Conservation (phyloP, 1,140 invertebrate genomes). For the Drosophila pallidifrons region DNA sequence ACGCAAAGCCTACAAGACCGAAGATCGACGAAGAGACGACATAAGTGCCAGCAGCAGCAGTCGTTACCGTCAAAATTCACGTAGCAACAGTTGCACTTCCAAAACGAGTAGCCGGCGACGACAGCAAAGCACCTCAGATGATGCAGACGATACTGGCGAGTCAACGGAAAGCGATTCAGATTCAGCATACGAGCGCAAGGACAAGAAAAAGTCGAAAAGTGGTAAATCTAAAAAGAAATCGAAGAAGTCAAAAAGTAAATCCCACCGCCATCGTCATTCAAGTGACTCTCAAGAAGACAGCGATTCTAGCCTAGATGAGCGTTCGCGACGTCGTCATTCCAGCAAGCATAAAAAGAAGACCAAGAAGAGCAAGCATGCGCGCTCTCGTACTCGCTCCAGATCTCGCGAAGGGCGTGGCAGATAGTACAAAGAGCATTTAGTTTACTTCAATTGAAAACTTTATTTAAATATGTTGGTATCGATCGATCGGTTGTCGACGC, state of each 20-base stretch:
- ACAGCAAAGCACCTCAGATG: slow-evolving; percentile 61
- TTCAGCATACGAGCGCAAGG: slow-evolving; percentile 69
- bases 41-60: slow-evolving; percentile 16
- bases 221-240: slow-evolving; percentile 67
- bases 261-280: slow-evolving; percentile 20
- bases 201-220: slow-evolving; percentile 67
- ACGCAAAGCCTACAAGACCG: slow-evolving; percentile 27
- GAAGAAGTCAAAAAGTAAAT: slow-evolving; percentile 69
- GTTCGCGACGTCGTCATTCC: slow-evolving; percentile 38
- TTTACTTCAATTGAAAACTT: slow-evolving; percentile 63
- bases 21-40: slow-evolving; percentile 29
- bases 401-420: slow-evolving; percentile 64
- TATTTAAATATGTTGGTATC: slow-evolving; percentile 60
- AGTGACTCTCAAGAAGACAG: slow-evolving; percentile 40
- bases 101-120: slow-evolving; percentile 31
- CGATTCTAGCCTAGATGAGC: slow-evolving; percentile 38
- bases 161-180: slow-evolving; percentile 75
- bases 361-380: slow-evolving; percentile 79
- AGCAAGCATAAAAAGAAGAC: slow-evolving; percentile 81
- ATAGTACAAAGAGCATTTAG: slow-evolving; percentile 25
- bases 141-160: slow-evolving; percentile 69
- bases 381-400: slow-evolving; percentile 72
- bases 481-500: slow-evolving; percentile 54
- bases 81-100: slow-evolving; percentile 36
- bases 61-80: slow-evolving; percentile 26